phyloP scores from a whole-genome alignment of 2,113 vertebrate species.

The Hymenochirus boettgeri region DNA sequence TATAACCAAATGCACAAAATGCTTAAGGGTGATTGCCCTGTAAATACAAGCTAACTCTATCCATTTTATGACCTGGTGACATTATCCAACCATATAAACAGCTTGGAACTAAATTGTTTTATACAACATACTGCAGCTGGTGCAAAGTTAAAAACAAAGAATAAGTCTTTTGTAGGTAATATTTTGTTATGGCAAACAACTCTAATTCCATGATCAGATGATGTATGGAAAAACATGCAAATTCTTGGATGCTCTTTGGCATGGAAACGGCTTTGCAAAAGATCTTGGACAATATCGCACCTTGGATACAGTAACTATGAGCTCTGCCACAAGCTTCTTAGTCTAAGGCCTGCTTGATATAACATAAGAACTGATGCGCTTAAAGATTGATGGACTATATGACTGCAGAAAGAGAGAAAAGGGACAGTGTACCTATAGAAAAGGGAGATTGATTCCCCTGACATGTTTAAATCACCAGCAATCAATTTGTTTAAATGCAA shows the following conservation, averaged over 20 bases:
- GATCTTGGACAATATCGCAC: conserved; percentile 1
- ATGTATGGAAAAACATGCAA: conserved; percentile 7
- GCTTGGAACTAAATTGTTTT: conserved; percentile 45
- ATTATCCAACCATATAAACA: conserved; percentile 11
- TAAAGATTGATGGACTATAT: conserved; percentile 29
- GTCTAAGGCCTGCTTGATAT: conserved; percentile 7
- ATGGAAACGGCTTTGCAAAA: conserved; percentile 12
- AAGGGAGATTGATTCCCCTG: conserved; percentile 16
- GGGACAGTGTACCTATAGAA: conserved; percentile 4
- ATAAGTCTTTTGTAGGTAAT: conserved; percentile 34
- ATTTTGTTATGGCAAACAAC: conserved; percentile 3
- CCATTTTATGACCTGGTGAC: conserved; percentile 26
- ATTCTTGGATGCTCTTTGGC: conserved; percentile 4
- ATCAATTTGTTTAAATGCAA: conserved; percentile 25
- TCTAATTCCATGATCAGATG: not conserved
- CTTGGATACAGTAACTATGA: conserved; percentile 12
- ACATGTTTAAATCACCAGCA: conserved; percentile 28
- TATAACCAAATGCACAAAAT: conserved; percentile 43
- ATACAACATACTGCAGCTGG: conserved; percentile 28
- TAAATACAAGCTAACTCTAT: conserved; percentile 31
- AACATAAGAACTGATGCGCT: conserved; percentile 26
- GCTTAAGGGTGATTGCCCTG: conserved; percentile 28
- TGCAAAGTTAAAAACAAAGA: conserved; percentile 38
- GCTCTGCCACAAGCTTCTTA: not conserved
- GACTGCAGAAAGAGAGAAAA: conserved; percentile 24